phyloP scores from a whole-genome alignment of 2,113 vertebrate genomes.

The Tragelaphus scriptus region DNA sequence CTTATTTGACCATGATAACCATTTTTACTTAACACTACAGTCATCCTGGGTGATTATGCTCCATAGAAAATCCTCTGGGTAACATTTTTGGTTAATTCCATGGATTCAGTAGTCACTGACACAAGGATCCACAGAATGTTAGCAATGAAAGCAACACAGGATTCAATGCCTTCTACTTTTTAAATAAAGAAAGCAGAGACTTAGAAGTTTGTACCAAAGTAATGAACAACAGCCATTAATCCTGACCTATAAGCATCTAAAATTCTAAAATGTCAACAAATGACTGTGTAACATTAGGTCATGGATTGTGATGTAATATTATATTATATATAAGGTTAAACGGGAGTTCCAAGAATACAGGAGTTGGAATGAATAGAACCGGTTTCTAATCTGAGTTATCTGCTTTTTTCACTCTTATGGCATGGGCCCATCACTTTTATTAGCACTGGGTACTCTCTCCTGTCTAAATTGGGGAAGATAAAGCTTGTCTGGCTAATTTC shows the following conservation, averaged over 20 bases:
- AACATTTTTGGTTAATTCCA: background rate
- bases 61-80: background rate
- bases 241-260: background rate
- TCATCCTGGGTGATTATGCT: background rate
- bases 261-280: background rate
- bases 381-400: background rate
- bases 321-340: background rate
- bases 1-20: background rate
- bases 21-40: background rate
- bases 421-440: background rate
- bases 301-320: conserved; percentile 14
- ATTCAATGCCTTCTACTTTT: background rate
- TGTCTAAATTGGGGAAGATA: background rate
- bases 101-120: background rate
- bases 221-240: background rate
- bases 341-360: background rate
- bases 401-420: background rate
- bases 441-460: background rate
- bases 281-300: background rate
- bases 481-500: conserved; percentile 27
- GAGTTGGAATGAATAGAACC: background rate
- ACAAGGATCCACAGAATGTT: background rate
- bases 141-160: background rate
- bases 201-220: background rate
- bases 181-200: conserved; percentile 20